Evolutionary conservation across 2,797 vertebrate species (phyloP), one percentile per base, ranked within the genome.

Genomic region (Apodemus agrarius): DNA sequence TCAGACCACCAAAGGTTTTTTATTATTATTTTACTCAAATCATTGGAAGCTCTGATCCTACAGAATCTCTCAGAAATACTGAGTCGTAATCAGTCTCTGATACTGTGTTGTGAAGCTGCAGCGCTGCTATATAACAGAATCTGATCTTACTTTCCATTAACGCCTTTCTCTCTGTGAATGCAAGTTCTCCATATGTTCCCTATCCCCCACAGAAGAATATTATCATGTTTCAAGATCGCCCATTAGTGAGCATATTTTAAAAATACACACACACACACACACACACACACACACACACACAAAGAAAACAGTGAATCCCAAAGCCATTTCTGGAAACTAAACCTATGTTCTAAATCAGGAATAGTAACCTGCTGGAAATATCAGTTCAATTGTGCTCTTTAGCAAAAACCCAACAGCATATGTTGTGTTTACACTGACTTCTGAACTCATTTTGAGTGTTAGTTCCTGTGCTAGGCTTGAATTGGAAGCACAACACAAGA

Each of bases 141-240:
- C 95, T 96, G 97, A 93, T 89, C 95, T 96, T 98, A 92, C 95
- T 98, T 98, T 97, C 95, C 95, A 98, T 97, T 97, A 97, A 96
- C 97, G 97, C 90, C 81, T 96, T 97, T 96, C 97, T 97, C 97
- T 94, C 96, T 97, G 85, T 96, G 98, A 98, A 97, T 97, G 94
- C 78, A 98, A 98, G 97, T 92, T 96, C 96, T 96, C 94, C 96
- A 86, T 97, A 97, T 98, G 97, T 91, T 98, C 97, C 98, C 97
- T 97, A 98, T 93, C 37, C 91, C 67, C 95, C 76, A 97, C 34
- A 96, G 43, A 98, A 96, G 61, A 97, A 97, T 96, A 90, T 96
- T 96, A 96, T 54, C 95, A 95, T 93, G 96, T 97, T 98, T 97
- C 97, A 78, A 97, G 96, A 98, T 97, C 96, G 92, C 74, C 90